phyloP scores from a whole-genome alignment of 2,113 vertebrate species.

The Crotalus helleri region DNA sequence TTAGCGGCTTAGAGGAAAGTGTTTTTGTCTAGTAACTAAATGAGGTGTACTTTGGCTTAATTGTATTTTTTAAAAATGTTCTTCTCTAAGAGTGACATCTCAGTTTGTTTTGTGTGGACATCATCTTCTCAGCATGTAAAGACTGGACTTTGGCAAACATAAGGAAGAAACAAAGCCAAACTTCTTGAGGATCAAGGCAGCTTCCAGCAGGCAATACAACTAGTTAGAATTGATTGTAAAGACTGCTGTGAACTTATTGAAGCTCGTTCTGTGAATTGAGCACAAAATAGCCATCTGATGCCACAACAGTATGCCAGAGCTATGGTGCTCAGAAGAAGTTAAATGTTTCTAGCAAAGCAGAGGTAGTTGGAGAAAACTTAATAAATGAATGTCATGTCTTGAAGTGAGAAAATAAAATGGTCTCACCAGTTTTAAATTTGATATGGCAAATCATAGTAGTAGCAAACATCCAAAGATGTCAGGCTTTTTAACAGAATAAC shows the following conservation, averaged over 20 bases:
- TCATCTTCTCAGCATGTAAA: not conserved
- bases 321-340: not conserved
- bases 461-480: not conserved
- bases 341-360: not conserved
- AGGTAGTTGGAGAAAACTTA: not conserved
- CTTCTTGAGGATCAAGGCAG: too few relatives aligned
- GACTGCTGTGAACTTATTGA: not conserved
- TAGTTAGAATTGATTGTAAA: not conserved
- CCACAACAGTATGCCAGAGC: not conserved
- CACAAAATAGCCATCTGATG: constrained; percentile 2
- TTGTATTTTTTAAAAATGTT: not conserved
- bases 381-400: not conserved
- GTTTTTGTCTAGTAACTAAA: constrained; percentile 1
- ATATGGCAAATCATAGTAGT: not conserved
- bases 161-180: not conserved
- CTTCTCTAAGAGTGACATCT: accelerated
- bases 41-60: not conserved
- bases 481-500: too few relatives aligned
- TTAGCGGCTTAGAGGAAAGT: not conserved
- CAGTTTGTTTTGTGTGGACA: not conserved
- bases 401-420: not conserved
- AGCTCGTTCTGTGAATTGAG: not conserved
- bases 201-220: not conserved
- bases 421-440: not conserved
- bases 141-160: not conserved